Base-by-base conservation (phyloP, 2,797 vertebrate species). In the Brotogeris chrysoptera region DNA sequence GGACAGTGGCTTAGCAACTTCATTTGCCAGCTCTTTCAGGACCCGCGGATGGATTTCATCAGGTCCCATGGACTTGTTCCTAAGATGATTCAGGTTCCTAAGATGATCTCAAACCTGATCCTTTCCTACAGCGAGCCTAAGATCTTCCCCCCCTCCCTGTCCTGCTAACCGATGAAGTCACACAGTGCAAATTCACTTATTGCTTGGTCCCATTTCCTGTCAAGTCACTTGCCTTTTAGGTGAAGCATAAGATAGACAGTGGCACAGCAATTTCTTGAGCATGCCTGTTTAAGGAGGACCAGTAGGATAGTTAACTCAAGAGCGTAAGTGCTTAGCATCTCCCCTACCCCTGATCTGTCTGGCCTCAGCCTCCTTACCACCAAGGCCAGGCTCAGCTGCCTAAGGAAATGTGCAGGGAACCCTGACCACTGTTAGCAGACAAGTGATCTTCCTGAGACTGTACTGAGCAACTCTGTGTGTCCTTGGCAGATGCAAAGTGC, bases 151-250 rank as follows among this genome's bases (percentile, higher is more conserved):
- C 17, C 19, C n/a, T 68, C 53, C 43, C 47, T 73, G 6, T 64
- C 46, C 28, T 84, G 16, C 36, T 91, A 72, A 86, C n/a, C 20
- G 90, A n/a, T 68, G 71, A 89, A 93, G 59, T 79, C 78, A 88
- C 61, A 41, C 15, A 27, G 24, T 57, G 18, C 32, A 53, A 81
- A 50, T 55, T 65, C 47, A 55, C 92, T 76, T 90, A 63, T 66
- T 82, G 59, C 55, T 81, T 85, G 28, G 53, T 49, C 25, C 32
- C 34, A 21, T 76, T 92, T 69, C 32, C 74, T 95, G 50, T 68
- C 47, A 57, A 57, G 49, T 43, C 65, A 47, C 47, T 86, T 78
- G 63, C 57, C 64, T 85, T 94, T 76, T 80, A 76, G 36, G 46
- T 60, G 79, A 74, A 38, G 68, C 71, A 70, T 3, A 1, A 66